Evolutionary conservation across 2,113 vertebrate genomes (phyloP).

Genomic region (Xenus cinereus): DNA sequence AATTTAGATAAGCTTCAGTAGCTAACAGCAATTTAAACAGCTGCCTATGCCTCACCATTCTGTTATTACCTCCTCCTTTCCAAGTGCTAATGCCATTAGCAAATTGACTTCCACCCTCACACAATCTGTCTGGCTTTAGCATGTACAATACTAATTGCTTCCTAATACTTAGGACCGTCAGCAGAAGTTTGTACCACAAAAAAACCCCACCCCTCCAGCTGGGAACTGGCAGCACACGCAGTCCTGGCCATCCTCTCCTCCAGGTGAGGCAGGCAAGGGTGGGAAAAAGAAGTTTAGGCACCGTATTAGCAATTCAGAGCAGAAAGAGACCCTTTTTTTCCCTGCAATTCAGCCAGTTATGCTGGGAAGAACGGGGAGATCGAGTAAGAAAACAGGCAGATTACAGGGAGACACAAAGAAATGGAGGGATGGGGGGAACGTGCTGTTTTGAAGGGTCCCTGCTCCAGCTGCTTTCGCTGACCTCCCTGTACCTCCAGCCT

Average conservation of each 20-base stretch:
- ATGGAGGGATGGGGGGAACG: fast-evolving
- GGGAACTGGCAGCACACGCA: not conserved
- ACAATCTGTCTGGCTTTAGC: not conserved
- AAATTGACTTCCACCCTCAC: slow-evolving; percentile 23
- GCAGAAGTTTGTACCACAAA: not conserved
- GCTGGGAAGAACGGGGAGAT: not conserved
- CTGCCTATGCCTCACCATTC: not conserved
- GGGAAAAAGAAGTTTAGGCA: not conserved
- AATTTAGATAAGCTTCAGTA: not conserved
- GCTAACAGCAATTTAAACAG: not conserved
- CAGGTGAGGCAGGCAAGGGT: not conserved
- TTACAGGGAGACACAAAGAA: not conserved
- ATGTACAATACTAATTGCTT: not conserved
- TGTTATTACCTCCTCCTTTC: not conserved
- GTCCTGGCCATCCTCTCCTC: not conserved
- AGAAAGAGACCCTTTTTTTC: not conserved
- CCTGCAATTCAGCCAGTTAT: not conserved
- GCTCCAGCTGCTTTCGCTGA: not conserved
- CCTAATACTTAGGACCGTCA: not conserved
- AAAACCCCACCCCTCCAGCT: no score
- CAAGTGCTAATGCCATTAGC: not conserved
- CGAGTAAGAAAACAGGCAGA: not conserved
- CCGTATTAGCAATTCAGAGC: not conserved
- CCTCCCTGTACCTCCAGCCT: not conserved
- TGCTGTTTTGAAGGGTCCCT: not conserved